Base-by-base conservation (phyloP, 2,113 vertebrate species). In the Pseudopodoces humilis region DNA sequence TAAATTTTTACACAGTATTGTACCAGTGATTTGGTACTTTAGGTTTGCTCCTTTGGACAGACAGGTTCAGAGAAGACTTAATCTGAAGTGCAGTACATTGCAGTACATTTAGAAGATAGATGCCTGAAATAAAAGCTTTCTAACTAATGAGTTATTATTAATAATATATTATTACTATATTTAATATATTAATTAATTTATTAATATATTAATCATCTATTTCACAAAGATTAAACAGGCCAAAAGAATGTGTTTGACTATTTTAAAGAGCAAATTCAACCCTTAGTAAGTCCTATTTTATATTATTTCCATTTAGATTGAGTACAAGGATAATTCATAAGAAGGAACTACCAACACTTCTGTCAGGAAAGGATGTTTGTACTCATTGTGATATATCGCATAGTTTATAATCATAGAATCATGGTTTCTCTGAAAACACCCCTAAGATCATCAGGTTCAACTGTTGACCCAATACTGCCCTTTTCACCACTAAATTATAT, bases 371-470 rank as follows among this genome's bases (percentile, higher is more conserved):
- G 6, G 12, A 35, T 5, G 39, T 58, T 19, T 67, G 2, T 55
- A 43, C 11, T 11, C 25, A 1, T 69, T 62, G 7, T 5, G 5
- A 37, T 49, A 44, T 1, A 49, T 18, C 55, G 27, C 9, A 53
- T 35, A n/a, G 16, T 15, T 43, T 18, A 37, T 35, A 43, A 83
- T 31, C 14, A 35, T 5, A 35, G 39, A 89, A 53, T 31, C 14
- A 41, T 11, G n/a, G n/a, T n/a, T n/a, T n/a, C n/a, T n/a, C n/a
- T 55, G 30, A 55, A 69, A 76, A 62, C 11, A 47, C 17, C 16
- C 25, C 21, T 55, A 23, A 49, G 30, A n/a, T 27, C n/a, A 69
- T 47, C 0, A 0, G 1, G 24, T 69, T 7, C 41, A 62, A 18
- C 46, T 60, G 15, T 62, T 55, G 55, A 55, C 5, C 14, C 47